phyloP scores from a whole-genome alignment of 2,797 vertebrate species.

The Enteromius argenteus region DNA sequence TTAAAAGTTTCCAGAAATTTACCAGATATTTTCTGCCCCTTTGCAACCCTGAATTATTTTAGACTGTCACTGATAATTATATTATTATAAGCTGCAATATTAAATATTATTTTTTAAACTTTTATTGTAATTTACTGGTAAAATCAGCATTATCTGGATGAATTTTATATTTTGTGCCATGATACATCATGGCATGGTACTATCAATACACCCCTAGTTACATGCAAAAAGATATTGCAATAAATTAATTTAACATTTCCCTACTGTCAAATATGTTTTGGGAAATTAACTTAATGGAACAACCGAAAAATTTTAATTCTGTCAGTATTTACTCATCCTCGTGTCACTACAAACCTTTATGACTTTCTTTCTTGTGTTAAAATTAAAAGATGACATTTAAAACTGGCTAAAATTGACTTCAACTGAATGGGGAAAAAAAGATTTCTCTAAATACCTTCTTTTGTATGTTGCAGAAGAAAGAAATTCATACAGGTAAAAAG shows the following conservation, averaged over 20 bases:
- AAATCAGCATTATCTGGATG: no score
- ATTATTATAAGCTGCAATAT: neutral
- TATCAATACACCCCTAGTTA: neutral
- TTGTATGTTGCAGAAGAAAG: neutral
- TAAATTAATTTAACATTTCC: neutral
- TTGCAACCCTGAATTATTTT: neutral
- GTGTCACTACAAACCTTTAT: neutral
- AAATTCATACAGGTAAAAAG: neutral
- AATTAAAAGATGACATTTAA: neutral
- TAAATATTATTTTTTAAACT: neutral
- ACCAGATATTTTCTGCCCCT: neutral
- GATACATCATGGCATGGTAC: neutral
- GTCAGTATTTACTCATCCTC: neutral
- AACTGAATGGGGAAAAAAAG: neutral
- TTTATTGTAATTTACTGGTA: neutral
- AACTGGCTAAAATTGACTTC: neutral
- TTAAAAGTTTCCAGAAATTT: neutral
- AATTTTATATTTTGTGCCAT: neutral
- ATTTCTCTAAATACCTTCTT: neutral
- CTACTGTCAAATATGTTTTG: neutral
- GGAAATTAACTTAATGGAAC: neutral
- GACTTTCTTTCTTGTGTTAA: neutral
- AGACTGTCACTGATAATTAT: neutral
- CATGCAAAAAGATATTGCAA: neutral
- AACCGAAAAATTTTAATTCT: no score